Percentiles rank a stretch among this genome's conserved stretches.
Conservation (phyloP, 1,140 invertebrate genomes). For the Magallana gigas region DNA sequence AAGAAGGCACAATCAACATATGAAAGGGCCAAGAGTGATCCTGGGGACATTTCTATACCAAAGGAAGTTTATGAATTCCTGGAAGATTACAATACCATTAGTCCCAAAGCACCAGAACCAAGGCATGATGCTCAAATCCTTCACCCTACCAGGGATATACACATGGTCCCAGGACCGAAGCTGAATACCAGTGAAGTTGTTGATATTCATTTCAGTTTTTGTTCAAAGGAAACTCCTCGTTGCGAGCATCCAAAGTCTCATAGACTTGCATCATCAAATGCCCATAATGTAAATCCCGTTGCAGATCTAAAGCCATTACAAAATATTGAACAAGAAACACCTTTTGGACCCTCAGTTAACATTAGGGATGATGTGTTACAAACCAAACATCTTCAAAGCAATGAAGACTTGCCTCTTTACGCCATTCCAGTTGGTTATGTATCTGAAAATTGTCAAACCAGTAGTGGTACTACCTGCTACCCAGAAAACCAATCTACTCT, state of each 20-base stretch:
- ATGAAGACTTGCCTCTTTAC: background rate
- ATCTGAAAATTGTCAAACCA: background rate
- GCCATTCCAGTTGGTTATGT: slow-evolving; percentile 13
- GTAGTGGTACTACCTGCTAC: background rate
- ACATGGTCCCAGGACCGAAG: background rate
- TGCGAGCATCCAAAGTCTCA: background rate
- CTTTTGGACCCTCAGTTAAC: too few species aligned
- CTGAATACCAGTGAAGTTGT: slow-evolving; percentile 19
- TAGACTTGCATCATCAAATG: background rate
- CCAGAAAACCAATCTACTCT: background rate
- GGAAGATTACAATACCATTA: background rate
- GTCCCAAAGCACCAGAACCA: background rate
- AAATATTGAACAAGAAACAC: background rate
- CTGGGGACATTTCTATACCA: slow-evolving; percentile 10
- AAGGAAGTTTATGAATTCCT: slow-evolving; percentile 18
- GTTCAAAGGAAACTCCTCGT: background rate
- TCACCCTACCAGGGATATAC: background rate
- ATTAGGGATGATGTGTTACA: background rate
- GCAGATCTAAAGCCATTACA: background rate
- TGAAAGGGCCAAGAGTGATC: background rate
- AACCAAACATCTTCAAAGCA: background rate
- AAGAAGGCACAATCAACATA: background rate
- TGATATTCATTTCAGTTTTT: background rate
- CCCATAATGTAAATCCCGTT: background rate
- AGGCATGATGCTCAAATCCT: background rate